Conservation (phyloP, 1,140 invertebrate genomes). For the Asobara japonica region DNA sequence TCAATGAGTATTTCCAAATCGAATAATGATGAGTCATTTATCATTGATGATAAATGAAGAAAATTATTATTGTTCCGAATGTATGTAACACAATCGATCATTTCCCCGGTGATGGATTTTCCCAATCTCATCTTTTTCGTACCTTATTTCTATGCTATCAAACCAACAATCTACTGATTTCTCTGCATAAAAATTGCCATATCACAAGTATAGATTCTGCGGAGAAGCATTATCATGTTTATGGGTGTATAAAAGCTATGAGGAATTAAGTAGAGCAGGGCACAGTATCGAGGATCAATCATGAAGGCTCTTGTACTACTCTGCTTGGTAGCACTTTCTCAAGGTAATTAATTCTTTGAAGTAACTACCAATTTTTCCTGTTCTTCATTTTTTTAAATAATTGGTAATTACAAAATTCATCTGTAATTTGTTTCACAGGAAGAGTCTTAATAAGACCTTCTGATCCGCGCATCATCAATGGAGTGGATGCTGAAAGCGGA, state of each 20-base stretch:
- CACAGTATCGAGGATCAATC: neutral
- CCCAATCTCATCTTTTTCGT: neutral
- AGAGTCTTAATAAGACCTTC: neutral
- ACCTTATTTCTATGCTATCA: neutral
- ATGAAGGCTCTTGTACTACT: neutral
- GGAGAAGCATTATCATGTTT: neutral
- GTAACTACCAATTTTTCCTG: neutral
- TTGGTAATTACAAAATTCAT: neutral
- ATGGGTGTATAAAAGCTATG: neutral
- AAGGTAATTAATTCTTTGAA: neutral
- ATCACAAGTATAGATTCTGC: neutral
- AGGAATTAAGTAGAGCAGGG: neutral
- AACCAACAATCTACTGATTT: neutral
- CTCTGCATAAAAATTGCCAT: neutral
- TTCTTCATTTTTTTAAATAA: too few species aligned
- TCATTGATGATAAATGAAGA: neutral
- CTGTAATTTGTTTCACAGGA: neutral
- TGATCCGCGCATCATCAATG: conserved; percentile 41
- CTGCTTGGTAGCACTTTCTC: neutral
- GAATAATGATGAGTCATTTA: neutral
- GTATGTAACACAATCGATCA: neutral
- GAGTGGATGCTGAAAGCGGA: conserved; percentile 38
- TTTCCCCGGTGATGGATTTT: neutral
- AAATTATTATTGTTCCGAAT: neutral
- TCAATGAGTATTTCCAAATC: neutral